A percentile compares a stretch with the other conserved stretches of the same genome.
phyloP scores from a whole-genome alignment of 2,113 vertebrate species.

The Ophiodon elongatus region DNA sequence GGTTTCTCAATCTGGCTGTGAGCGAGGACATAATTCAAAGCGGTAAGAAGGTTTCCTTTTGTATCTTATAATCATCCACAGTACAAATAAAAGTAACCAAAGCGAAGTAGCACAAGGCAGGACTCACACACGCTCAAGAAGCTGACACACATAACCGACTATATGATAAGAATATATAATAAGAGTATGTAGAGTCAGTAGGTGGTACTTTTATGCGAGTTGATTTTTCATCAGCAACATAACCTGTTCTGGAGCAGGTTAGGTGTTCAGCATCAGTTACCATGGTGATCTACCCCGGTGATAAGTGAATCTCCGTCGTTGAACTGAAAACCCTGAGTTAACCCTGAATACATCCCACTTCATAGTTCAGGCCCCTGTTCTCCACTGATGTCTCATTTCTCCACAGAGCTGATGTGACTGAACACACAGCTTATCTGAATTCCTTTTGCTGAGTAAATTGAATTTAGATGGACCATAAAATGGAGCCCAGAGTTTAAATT shows the following conservation, averaged over 20 bases:
- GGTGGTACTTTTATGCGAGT: not conserved
- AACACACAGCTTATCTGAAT: not conserved
- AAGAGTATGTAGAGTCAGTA: not conserved
- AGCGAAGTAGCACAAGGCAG: not conserved
- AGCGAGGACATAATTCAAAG: too few species aligned
- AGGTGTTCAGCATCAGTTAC: not conserved
- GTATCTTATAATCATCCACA: not conserved
- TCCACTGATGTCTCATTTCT: not conserved
- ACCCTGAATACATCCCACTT: too few species aligned
- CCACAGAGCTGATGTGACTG: not conserved
- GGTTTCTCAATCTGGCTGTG: too few species aligned
- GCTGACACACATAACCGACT: not conserved
- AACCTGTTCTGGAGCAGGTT: not conserved
- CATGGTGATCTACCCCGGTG: not conserved
- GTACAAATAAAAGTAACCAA: not conserved
- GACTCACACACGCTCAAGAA: not conserved
- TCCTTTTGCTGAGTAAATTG: not conserved
- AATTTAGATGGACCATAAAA: not conserved
- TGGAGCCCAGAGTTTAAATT: not conserved
- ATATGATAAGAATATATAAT: not conserved
- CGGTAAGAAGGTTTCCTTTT: not conserved
- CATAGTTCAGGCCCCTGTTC: too few species aligned
- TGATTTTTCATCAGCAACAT: not conserved
- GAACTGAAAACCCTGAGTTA: too few species aligned
- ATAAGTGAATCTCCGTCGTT: too few species aligned